phyloP scores from a whole-genome alignment of 2,888 invertebrate genomes.

The Andrena flavipes region DNA sequence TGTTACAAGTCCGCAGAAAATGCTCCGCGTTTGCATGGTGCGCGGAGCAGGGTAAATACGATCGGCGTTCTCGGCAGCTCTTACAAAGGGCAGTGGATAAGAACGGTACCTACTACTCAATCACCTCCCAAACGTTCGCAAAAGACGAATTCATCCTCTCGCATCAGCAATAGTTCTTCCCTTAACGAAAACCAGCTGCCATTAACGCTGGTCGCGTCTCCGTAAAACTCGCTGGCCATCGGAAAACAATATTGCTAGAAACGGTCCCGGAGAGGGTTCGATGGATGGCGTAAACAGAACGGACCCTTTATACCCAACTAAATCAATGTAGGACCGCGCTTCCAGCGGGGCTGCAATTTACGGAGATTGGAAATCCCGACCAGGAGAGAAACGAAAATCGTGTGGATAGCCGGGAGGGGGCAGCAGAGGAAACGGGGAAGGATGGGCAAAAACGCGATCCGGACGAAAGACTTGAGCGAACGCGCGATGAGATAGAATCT shows the following conservation, averaged over 20 bases:
- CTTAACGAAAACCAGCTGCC: neutral
- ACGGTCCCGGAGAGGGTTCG: neutral
- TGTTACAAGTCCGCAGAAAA: neutral
- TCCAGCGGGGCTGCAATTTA: slow-evolving; percentile 46
- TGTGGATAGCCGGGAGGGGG: slow-evolving; percentile 6
- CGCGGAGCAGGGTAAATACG: neutral
- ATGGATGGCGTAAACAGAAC: neutral
- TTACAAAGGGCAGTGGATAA: neutral
- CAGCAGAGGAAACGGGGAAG: neutral
- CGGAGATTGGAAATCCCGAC: slow-evolving; percentile 63
- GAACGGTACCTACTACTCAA: too few relatives aligned
- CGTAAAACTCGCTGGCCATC: neutral
- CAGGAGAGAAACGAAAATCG: slow-evolving; percentile 48
- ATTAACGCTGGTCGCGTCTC: neutral
- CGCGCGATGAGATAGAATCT: slow-evolving; percentile 61
- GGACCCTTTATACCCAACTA: neutral
- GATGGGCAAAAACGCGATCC: slow-evolving; percentile 39
- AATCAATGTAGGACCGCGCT: slow-evolving; percentile 30
- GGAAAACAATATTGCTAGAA: slow-evolving; percentile 11
- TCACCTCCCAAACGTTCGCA: too few relatives aligned
- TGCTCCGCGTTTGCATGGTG: slow-evolving; percentile 16
- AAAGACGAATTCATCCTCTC: neutral
- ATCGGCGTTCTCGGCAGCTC: slow-evolving; percentile 20
- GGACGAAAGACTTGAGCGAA: slow-evolving; percentile 53
- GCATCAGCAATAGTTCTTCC: neutral